These are phyloP conservation scores for Troides aeacus DNA, from an alignment of 2,888 invertebrate species.

Conservation along the genomic window DNA sequence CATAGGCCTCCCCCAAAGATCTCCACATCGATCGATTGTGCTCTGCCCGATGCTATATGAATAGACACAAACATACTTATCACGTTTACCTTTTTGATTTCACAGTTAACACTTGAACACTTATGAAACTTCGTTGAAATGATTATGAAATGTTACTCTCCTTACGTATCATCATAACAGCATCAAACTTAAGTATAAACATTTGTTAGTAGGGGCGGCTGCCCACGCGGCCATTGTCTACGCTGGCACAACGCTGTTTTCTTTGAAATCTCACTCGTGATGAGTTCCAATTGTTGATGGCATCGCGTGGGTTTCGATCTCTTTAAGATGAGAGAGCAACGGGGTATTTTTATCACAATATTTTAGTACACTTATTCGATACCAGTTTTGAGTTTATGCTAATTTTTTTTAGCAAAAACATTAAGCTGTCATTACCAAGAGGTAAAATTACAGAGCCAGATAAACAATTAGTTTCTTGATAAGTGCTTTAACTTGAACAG, in stretches of 20 bases:
- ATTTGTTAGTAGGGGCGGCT: not conserved
- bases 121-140: too few relatives aligned
- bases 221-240: conserved; percentile 23
- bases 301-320: conserved; percentile 13
- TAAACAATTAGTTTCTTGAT: too few relatives aligned
- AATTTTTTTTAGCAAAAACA: not conserved
- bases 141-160: too few relatives aligned
- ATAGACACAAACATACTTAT: too few relatives aligned
- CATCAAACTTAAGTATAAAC: conserved; percentile 2
- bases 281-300: conserved; percentile 20
- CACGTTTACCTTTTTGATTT: too few relatives aligned
- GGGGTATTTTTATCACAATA: conserved; percentile 10
- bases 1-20: too few relatives aligned
- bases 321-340: conserved; percentile 14
- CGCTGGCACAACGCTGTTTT: conserved; percentile 10
- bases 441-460: too few relatives aligned
- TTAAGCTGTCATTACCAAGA: not conserved
- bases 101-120: too few relatives aligned
- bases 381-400: not conserved
- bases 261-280: conserved; percentile 19
- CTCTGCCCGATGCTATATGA: too few relatives aligned
- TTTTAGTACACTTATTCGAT: conserved; percentile 5
- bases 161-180: not conserved
- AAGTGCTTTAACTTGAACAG: too few relatives aligned
- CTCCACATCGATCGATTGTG: too few relatives aligned